Percentiles rank a stretch among this genome's conserved stretches.
Evolutionary conservation across 37 sponge, comb jelly and placozoan genomes (phyloP).

Genomic region (Theonella swinhoei): DNA sequence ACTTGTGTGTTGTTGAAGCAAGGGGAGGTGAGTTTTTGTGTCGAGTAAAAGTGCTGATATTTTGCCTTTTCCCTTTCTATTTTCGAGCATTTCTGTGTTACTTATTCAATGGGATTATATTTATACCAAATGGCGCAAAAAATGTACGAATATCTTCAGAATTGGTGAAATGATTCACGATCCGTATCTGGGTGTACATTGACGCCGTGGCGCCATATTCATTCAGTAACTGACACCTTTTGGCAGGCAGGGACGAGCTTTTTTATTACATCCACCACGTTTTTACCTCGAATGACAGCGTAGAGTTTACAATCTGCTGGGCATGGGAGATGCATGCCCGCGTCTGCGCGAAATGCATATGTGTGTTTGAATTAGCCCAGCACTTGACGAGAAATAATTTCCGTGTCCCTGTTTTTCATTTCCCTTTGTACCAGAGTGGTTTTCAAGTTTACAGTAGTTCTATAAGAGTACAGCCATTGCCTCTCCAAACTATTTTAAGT

Average conservation of each 20-base stretch:
- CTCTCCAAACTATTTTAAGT: no score
- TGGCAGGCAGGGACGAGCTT: neutral
- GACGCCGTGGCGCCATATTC: neutral
- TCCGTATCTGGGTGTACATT: no score
- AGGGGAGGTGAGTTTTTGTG: constrained; percentile 4
- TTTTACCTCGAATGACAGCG: neutral
- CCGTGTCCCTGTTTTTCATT: neutral
- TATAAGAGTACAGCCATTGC: no score
- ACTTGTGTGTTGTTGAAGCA: neutral
- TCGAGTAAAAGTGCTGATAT: neutral
- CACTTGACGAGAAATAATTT: neutral
- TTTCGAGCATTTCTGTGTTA: constrained; percentile 8
- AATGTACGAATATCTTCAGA: neutral
- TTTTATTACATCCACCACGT: neutral
- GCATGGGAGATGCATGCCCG: no score
- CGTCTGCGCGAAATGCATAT: no score
- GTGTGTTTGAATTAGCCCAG: neutral
- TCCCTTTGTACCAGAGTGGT: no score
- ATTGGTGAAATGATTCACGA: neutral
- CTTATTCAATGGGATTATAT: neutral
- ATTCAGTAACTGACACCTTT: neutral
- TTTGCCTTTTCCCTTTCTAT: neutral
- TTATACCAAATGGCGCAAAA: neutral
- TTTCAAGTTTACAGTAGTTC: no score
- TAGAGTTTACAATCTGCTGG: neutral